Conservation (phyloP, 2,888 invertebrate genomes). For the Pammene fasciana region DNA sequence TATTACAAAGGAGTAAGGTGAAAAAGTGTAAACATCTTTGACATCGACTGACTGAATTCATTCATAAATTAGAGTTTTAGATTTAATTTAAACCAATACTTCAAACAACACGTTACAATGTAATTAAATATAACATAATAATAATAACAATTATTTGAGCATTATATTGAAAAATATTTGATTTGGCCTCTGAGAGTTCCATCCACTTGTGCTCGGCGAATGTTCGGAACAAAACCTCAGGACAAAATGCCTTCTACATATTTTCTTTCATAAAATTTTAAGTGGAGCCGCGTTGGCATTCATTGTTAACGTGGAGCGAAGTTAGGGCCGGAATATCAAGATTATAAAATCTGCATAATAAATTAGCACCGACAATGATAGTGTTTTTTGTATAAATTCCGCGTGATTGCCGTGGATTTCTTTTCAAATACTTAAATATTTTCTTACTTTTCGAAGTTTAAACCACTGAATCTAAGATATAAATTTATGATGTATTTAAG, state of each 20-base stretch:
- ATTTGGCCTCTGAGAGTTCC: neutral
- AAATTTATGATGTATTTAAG: no score
- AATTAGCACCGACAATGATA: neutral
- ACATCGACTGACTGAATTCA: no score
- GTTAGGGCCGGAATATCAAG: constrained; percentile 8
- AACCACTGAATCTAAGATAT: no score
- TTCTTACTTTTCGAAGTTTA: neutral
- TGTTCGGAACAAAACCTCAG: neutral
- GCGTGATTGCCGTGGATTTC: neutral
- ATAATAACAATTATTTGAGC: no score
- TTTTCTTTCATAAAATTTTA: constrained; percentile 42
- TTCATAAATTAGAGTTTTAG: no score
- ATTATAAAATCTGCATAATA: constrained; percentile 20
- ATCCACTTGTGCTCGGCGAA: neutral
- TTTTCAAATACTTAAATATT: neutral
- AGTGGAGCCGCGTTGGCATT: constrained; percentile 40
- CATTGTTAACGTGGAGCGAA: constrained; percentile 20
- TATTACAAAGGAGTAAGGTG: no score
- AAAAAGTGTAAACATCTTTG: no score
- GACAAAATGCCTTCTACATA: constrained; percentile 40
- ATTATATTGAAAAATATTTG: no score
- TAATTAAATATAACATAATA: no score
- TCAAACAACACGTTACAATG: no score
- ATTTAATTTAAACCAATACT: no score
- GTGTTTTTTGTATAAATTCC: neutral